A percentile compares a stretch with the other conserved stretches of the same genome.
These are phyloP conservation scores for Homalodisca vitripennis DNA, from an alignment of 1,140 invertebrate species.

Conservation along the genomic window DNA sequence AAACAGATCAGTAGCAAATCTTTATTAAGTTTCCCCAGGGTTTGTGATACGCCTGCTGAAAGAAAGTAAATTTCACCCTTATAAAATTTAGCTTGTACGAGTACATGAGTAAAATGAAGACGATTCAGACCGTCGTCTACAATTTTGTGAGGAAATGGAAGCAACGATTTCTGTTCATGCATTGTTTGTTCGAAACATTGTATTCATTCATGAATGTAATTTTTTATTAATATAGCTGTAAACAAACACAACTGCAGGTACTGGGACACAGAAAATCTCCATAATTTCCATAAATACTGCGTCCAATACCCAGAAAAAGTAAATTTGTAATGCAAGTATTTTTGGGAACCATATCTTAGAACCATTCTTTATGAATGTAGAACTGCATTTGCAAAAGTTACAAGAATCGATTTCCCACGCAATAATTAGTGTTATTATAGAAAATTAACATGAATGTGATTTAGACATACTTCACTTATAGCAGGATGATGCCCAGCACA, in stretches of 20 bases:
- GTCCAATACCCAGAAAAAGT: background rate
- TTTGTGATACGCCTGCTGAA: background rate
- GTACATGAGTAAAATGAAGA: background rate
- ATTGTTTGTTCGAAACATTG: no score
- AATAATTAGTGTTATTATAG: background rate
- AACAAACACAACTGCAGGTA: no score
- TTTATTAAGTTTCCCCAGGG: background rate
- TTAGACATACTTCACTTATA: background rate
- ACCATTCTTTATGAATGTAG: background rate
- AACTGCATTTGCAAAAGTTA: background rate
- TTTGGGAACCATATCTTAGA: background rate
- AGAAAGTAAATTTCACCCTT: background rate
- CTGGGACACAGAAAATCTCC: no score
- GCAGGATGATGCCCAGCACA: no score
- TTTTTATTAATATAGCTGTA: no score
- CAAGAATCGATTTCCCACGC: background rate
- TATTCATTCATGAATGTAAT: no score
- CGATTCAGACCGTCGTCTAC: no score
- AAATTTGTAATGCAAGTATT: background rate
- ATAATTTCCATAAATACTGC: background rate
- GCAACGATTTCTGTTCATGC: no score
- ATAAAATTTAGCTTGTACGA: background rate
- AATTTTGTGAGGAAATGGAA: no score
- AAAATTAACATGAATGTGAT: background rate
- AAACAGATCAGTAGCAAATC: background rate